Evolutionary conservation across 2,113 vertebrate species (phyloP).

Genomic region (Muscicapa adusta): DNA sequence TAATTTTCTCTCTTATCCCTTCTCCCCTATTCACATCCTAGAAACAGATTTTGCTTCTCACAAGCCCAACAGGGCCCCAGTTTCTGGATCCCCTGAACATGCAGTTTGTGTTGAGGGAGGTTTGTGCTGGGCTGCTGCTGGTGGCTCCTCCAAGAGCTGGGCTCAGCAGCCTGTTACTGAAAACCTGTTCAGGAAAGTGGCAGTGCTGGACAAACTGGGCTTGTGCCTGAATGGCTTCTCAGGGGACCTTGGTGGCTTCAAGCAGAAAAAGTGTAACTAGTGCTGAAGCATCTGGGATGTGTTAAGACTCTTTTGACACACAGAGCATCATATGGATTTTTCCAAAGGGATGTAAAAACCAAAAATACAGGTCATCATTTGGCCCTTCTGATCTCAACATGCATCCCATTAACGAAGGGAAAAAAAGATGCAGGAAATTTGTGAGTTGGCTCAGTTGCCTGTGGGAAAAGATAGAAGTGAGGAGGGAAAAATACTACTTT

Average conservation of each 20-base stretch:
- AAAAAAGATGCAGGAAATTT: slow-evolving; percentile 11
- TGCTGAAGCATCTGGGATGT: background rate
- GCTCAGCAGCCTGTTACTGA: background rate
- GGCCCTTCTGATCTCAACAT: slow-evolving; percentile 39
- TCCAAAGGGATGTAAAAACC: background rate
- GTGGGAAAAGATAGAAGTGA: slow-evolving; percentile 23
- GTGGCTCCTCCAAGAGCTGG: background rate
- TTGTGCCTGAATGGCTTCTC: background rate
- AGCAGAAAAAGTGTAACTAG: background rate
- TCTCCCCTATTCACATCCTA: background rate
- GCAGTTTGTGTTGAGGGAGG: background rate
- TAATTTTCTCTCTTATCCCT: background rate
- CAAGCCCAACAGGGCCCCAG: accelerated
- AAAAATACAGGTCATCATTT: slow-evolving; percentile 25
- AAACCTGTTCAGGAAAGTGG: background rate
- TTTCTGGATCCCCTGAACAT: background rate
- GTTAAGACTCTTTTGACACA: slow-evolving; percentile 6
- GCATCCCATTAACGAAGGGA: background rate
- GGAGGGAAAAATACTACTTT: background rate
- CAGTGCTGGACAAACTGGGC: background rate
- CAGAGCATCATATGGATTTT: background rate
- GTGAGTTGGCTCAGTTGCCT: background rate
- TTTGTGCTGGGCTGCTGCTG: background rate
- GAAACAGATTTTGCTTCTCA: background rate
- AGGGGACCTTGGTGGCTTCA: background rate